Conservation (phyloP, 2,797 vertebrate species). For the Avahi laniger region DNA sequence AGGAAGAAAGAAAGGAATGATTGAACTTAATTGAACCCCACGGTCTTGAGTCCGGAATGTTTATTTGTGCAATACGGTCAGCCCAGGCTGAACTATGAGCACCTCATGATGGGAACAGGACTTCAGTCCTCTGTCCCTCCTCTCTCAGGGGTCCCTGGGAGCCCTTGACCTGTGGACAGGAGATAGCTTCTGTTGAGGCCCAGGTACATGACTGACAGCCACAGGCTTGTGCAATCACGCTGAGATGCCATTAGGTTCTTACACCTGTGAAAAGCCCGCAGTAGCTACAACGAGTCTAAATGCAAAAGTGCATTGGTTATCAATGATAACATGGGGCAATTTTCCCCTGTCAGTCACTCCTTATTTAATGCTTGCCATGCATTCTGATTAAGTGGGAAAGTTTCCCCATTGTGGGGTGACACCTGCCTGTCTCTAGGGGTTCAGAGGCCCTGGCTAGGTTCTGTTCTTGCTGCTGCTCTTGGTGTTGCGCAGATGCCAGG, state of each 20-base stretch:
- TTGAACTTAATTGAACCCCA: neutral
- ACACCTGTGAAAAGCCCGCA: neutral
- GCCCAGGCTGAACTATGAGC: too few species aligned
- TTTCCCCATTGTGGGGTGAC: neutral
- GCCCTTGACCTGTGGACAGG: too few species aligned
- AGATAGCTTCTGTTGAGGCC: neutral
- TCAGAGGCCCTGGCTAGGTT: neutral
- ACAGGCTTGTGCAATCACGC: neutral
- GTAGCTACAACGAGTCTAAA: too few species aligned
- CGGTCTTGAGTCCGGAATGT: neutral
- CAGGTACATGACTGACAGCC: neutral
- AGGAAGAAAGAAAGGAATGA: too few species aligned
- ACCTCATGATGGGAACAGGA: too few species aligned
- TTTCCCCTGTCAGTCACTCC: rapidly evolving
- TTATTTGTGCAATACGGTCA: too few species aligned
- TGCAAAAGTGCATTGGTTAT: neutral
- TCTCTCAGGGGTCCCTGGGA: neutral
- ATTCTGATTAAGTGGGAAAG: neutral
- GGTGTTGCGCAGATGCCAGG: neutral
- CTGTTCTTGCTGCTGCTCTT: neutral
- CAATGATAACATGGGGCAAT: too few species aligned
- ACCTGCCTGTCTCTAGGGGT: too few species aligned
- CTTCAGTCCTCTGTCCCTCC: neutral
- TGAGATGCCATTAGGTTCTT: neutral
- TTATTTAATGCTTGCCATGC: neutral